Percentiles rank a stretch among this genome's conserved stretches.
Conservation (phyloP, 2,888 invertebrate genomes). For the Ferrisia virgata region DNA sequence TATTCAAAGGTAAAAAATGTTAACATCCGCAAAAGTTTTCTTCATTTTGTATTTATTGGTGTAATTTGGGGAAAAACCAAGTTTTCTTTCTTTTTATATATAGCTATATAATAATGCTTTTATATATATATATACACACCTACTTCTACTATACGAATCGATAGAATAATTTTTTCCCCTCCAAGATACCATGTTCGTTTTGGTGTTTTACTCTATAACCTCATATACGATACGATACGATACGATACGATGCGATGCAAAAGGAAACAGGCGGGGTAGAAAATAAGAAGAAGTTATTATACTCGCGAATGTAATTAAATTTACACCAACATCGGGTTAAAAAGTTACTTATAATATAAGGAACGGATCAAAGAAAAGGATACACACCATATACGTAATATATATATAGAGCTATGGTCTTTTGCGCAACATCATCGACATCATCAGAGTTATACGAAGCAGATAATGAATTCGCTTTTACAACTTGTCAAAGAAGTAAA, state of each 20-base stretch:
- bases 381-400: too few species aligned
- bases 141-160: too few species aligned
- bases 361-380: not conserved
- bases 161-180: not conserved
- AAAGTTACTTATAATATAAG: not conserved
- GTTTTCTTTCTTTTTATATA: not conserved
- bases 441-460: not conserved
- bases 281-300: not conserved
- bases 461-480: conserved; percentile 19
- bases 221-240: not conserved
- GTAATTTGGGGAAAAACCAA: conserved; percentile 34
- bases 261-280: too few species aligned
- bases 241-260: not conserved
- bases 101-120: too few species aligned
- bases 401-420: not conserved
- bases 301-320: not conserved
- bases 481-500: conserved; percentile 19
- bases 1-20: conserved; percentile 42
- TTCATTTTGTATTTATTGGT: conserved; percentile 42
- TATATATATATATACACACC: too few species aligned
- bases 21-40: conserved; percentile 40
- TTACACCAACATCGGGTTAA: not conserved
- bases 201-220: too few species aligned
- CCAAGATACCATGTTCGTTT: not conserved
- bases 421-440: not conserved